phyloP scores from a whole-genome alignment of 2,797 vertebrate genomes.

The Lepilemur ruficaudatus region DNA sequence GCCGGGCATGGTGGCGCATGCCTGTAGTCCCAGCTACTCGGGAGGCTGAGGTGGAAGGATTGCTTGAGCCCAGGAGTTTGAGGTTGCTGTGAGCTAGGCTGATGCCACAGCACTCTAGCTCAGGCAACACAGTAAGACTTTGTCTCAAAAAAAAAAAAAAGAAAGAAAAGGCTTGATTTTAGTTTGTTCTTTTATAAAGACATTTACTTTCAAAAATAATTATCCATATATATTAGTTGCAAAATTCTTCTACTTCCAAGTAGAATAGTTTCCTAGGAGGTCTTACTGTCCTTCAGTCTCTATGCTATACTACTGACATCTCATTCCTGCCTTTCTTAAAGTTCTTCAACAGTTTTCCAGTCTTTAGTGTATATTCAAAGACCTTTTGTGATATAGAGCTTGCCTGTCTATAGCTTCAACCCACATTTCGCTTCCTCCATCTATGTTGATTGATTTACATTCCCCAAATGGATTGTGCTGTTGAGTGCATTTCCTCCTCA shows the following conservation, averaged over 20 bases:
- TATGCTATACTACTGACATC: not conserved
- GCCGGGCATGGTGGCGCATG: too few species aligned
- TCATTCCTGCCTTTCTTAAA: not conserved
- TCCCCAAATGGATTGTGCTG: not conserved
- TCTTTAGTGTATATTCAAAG: not conserved
- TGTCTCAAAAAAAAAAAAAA: too few species aligned
- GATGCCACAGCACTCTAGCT: too few species aligned
- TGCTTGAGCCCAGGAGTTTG: too few species aligned
- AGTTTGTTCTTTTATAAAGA: slow-evolving; percentile 38
- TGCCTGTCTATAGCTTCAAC: not conserved
- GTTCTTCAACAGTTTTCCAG: not conserved
- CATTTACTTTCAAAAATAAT: slow-evolving; percentile 38
- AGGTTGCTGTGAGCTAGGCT: too few species aligned
- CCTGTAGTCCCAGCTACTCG: too few species aligned
- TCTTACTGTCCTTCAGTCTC: not conserved
- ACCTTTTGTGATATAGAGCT: not conserved
- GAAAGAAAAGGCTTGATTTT: slow-evolving; percentile 32
- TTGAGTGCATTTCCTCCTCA: not conserved
- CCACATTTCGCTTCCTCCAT: not conserved
- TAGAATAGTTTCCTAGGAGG: not conserved
- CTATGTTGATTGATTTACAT: not conserved
- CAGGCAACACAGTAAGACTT: too few species aligned
- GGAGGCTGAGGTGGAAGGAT: too few species aligned
- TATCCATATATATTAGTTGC: not conserved
- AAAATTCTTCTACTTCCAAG: not conserved